phyloP scores from a whole-genome alignment of 2,888 invertebrate species.

The Orgyia antiqua region DNA sequence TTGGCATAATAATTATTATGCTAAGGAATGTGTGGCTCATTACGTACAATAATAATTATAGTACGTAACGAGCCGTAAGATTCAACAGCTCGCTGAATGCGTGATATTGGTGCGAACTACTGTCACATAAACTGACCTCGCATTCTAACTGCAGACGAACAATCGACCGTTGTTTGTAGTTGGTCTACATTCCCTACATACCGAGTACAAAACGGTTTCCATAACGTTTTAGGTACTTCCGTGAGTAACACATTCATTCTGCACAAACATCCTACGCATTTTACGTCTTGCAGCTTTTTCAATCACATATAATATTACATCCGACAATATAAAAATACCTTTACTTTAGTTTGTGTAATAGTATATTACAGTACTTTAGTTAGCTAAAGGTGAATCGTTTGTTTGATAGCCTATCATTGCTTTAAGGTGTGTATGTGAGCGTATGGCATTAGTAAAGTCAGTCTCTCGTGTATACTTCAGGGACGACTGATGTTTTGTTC shows the following conservation, averaged over 20 bases:
- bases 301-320: constrained; percentile 18
- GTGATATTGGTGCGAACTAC: constrained; percentile 27
- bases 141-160: constrained; percentile 20
- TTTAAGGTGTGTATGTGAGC: constrained; percentile 27
- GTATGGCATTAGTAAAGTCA: constrained; percentile 23
- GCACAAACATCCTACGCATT: constrained; percentile 10
- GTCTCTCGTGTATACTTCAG: constrained; percentile 21
- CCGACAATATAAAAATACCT: constrained; percentile 10
- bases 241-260: constrained; percentile 22
- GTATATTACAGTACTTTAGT: too few relatives aligned
- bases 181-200: constrained; percentile 28
- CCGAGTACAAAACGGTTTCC: constrained; percentile 22
- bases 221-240: constrained; percentile 22
- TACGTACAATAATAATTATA: constrained; percentile 31
- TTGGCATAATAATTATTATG: too few relatives aligned
- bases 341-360: too few relatives aligned
- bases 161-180: constrained; percentile 26
- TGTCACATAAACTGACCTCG: constrained; percentile 29
- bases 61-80: constrained; percentile 25
- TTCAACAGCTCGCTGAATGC: constrained; percentile 34
- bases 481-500: constrained; percentile 16
- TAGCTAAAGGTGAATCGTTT: constrained; percentile 5
- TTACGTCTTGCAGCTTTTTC: too few relatives aligned
- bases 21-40: constrained; percentile 24
- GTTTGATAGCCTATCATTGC: constrained; percentile 23